Conservation (phyloP, 2,797 vertebrate genomes). For the Gila robusta region DNA sequence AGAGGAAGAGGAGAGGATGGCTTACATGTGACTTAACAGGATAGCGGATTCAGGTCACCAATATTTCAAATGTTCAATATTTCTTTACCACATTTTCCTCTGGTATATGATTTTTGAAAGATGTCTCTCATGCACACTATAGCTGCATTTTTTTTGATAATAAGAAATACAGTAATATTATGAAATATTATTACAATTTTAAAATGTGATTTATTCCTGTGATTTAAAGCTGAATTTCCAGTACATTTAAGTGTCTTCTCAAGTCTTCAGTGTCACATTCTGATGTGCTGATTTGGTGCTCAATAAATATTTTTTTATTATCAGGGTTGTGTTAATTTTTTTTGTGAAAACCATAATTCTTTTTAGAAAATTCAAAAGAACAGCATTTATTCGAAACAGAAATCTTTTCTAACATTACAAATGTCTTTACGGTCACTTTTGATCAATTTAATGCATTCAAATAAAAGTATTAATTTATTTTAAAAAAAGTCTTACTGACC, state of each 20-base stretch:
- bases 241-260: not conserved
- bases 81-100: no score
- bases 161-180: not conserved
- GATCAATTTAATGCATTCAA: not conserved
- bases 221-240: no score
- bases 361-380: not conserved
- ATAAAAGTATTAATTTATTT: not conserved
- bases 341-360: not conserved
- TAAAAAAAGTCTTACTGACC: not conserved
- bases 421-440: not conserved
- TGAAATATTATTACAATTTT: not conserved
- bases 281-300: not conserved
- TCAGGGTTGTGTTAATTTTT: not conserved
- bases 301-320: not conserved
- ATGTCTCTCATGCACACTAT: not conserved
- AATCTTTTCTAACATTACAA: not conserved
- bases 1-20: not conserved
- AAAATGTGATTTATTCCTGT: not conserved
- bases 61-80: not conserved
- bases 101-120: not conserved
- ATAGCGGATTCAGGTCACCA: not conserved
- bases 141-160: not conserved
- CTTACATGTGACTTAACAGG: no score
- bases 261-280: not conserved
- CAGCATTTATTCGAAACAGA: not conserved